Evolutionary conservation across 1,140 invertebrate genomes (phyloP), one percentile per base, ranked within the genome.

Genomic region (Phocides pigmalion): DNA sequence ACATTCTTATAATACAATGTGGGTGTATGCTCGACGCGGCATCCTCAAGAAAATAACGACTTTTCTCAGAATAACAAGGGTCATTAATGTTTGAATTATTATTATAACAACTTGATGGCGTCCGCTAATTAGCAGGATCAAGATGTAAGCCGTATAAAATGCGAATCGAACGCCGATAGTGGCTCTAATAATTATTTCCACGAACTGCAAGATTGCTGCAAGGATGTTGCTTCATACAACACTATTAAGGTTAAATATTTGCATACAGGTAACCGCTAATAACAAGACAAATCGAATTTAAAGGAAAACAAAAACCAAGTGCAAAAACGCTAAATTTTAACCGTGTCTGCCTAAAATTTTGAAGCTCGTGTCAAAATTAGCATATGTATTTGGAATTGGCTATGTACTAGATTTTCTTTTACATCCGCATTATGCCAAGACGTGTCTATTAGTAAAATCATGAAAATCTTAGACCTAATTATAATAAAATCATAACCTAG

Each of bases 71-170:
- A 59, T 35, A 32, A 59, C 25, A 17, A 35, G 11, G 41, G 28
- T 12, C 42, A 59, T 46, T 59, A 59, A 59, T 46, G 16, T 47
- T 47, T 59, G 25, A 59, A 59, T 59, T 59, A 59, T 46, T 59
- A 47, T 59, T 47, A 35, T 59, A 59, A 59, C 35, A 59, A 59
- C 41, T 44, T 41, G 41, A 46, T 59, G 15, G 54, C 54, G 17
- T 12, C 32, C 25, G 25, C 25, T 59, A 59, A 59, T 59, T 47
- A 46, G 42, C 28, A 16, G 47, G 20, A 58, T 46, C 41, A 17
- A 46, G 54, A 53, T 53, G 32, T 53, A 15, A 44, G 14, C 15
- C 17, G 8, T 35, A 59, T 59, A 59, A 46, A 59, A 59, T 44
- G 42, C 25, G 54, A 47, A 61, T 61, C 17, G 56, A 61, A 61